A percentile compares a stretch with the other conserved stretches of the same genome.
Evolutionary conservation across 2,888 invertebrate species (phyloP).

Genomic region (Drosophila putrida): DNA sequence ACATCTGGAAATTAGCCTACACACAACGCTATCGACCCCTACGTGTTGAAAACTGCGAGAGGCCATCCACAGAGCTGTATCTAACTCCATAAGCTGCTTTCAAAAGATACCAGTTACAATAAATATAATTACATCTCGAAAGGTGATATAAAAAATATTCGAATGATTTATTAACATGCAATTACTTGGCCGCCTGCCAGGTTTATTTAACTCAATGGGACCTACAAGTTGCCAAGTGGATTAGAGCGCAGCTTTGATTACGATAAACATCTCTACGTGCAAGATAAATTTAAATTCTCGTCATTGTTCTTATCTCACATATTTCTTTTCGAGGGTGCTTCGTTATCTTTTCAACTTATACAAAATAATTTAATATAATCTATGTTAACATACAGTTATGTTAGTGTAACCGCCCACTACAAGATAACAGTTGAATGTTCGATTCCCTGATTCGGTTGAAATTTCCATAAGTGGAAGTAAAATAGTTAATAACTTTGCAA

Average conservation of each 20-base stretch:
- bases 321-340: conserved; percentile 6
- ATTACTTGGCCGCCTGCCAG: conserved; percentile 19
- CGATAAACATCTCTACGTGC: neutral
- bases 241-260: conserved; percentile 9
- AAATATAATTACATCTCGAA: neutral
- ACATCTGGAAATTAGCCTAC: conserved; percentile 82
- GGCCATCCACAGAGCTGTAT: conserved; percentile 15
- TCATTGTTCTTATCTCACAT: conserved; percentile 29
- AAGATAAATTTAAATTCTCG: conserved; percentile 21
- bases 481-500: conserved; percentile 3
- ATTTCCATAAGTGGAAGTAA: conserved; percentile 8
- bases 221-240: conserved; percentile 19
- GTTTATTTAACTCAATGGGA: neutral
- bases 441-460: neutral
- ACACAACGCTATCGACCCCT: conserved; percentile 30
- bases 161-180: neutral
- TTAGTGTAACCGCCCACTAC: conserved; percentile 4
- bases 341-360: conserved; percentile 25
- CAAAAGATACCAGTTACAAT: conserved; percentile 2
- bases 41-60: neutral
- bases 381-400: conserved; percentile 17
- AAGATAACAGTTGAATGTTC: conserved; percentile 30
- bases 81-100: conserved; percentile 12
- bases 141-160: neutral
- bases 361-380: conserved; percentile 49